Base-by-base conservation (phyloP, 1,140 invertebrate species). In the Zaprionus taronus region DNA sequence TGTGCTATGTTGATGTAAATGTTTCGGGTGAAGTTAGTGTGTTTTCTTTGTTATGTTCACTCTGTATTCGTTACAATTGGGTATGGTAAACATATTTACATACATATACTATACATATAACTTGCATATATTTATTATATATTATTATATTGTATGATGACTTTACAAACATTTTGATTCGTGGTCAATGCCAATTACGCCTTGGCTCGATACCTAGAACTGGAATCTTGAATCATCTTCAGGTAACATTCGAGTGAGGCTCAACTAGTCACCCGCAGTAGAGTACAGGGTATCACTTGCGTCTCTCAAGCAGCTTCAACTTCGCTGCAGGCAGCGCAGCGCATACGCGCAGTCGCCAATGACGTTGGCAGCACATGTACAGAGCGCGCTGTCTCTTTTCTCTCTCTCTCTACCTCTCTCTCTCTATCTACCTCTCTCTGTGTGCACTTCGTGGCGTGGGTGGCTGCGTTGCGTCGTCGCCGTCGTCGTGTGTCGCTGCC, bases 311-410 rank as follows among this genome's bases (percentile, higher is more conserved):
- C 58, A 72, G 72, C 63, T 63, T 81, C 15, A 34, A 34, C 31
- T 71, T 41, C 38, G 9, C 4, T 41, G 15, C n/a, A n/a, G 4
- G 14, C 38, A n/a, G 5, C 15, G 64, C 70, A 64, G 58, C 62
- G 38, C 38, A 53, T 62, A 62, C 38, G 22, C 15, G 41, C 34
- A 17, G 53, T 12, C 38, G 53, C 44, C 22, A 24, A 62, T 47
- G 38, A 26, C 41, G 28, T 38, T 56, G 17, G n/a, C 47, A 14
- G 65, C 69, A 62, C 57, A 31, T 81, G 72, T 49, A 72, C 77
- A 83, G 81, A 73, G 81, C 81, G 81, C 67, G 31, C 55, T n/a
- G 49, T 41, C 49, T 41, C 61, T 51, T n/a, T 7, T 44, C 15
- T 38, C 28, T 55, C 11, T 34, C 60, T 36, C 24, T 53, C 28